phyloP scores from a whole-genome alignment of 2,113 vertebrate species.

The Syngnathoides biaculeatus region DNA sequence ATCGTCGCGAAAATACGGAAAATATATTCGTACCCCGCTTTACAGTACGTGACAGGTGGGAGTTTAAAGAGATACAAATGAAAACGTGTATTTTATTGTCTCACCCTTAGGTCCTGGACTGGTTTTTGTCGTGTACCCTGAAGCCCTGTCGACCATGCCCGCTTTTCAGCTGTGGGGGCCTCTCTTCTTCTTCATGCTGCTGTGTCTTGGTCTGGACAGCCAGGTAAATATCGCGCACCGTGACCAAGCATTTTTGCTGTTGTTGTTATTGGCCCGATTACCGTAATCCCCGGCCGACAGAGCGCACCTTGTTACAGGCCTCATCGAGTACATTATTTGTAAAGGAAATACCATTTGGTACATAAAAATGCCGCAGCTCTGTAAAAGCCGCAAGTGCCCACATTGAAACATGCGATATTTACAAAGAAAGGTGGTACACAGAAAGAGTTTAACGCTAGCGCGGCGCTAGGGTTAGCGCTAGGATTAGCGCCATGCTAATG shows the following conservation, averaged over 20 bases:
- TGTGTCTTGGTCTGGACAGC: constrained; percentile 73
- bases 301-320: too few relatives aligned
- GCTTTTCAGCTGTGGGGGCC: constrained; percentile 65
- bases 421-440: too few relatives aligned
- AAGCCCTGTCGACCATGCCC: constrained; percentile 72
- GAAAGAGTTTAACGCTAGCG: too few relatives aligned
- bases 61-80: neutral
- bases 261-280: neutral
- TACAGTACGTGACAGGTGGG: neutral
- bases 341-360: too few relatives aligned
- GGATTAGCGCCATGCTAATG: too few relatives aligned
- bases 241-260: neutral
- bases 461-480: too few relatives aligned
- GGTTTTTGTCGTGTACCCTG: constrained; percentile 77
- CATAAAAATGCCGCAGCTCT: too few relatives aligned
- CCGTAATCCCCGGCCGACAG: too few relatives aligned
- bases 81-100: neutral
- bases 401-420: too few relatives aligned
- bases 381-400: too few relatives aligned
- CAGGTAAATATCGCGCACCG: constrained; percentile 55
- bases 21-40: neutral
- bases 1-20: too few relatives aligned
- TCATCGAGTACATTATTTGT: too few relatives aligned
- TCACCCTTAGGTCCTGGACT: constrained; percentile 68
- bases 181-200: constrained; percentile 75